Base-by-base conservation (phyloP, 1,140 invertebrate genomes). In the Geopemphigus sp. region DNA sequence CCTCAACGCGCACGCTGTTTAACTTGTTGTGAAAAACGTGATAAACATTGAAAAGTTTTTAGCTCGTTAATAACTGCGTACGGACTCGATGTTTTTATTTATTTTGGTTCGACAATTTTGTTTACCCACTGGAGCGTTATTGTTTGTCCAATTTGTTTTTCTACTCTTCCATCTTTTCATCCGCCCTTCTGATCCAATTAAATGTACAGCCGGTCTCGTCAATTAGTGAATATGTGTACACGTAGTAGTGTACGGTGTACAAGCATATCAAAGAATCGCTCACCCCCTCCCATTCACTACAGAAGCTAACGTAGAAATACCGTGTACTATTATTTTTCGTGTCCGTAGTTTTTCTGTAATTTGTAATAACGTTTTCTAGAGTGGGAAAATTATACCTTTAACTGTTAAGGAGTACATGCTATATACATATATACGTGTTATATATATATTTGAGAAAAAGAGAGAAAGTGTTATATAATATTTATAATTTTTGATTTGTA, bases 131-230 rank as follows among this genome's bases (percentile, higher is more conserved):
- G 39, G 57, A 78, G 74, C 57, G 39, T 78, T 76, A 76, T 76
- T 78, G 74, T 78, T 78, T 50, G 56, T 78, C 74, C 74, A 78
- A 78, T 78, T 78, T 78, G 74, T 78, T 78, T 78, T 78, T 78
- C 54, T 50, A 39, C 57, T 61, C 8, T 39, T 50, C 10, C 22
- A 29, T 59, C n/a, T n/a, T n/a, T n/a, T n/a, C n/a, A 59, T 57
- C 32, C 73, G 61, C 74, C 74, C 74, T 72, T 54, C 68, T 50
- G 56, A 26, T 78, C 74, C 74, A 78, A 78, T 78, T 78, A 78
- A 78, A 78, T 57, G 56, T 24, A 63, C 57, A 78, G 56, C 45
- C 39, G 22, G 39, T 17, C 50, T 78, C 74, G 74, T 78, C 74
- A 78, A 78, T 78, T 78, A 78, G 74, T 59, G 39, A 47, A 63